Evolutionary conservation across 2,888 invertebrate genomes (phyloP).

Genomic region (Peribatodes rhomboidaria): DNA sequence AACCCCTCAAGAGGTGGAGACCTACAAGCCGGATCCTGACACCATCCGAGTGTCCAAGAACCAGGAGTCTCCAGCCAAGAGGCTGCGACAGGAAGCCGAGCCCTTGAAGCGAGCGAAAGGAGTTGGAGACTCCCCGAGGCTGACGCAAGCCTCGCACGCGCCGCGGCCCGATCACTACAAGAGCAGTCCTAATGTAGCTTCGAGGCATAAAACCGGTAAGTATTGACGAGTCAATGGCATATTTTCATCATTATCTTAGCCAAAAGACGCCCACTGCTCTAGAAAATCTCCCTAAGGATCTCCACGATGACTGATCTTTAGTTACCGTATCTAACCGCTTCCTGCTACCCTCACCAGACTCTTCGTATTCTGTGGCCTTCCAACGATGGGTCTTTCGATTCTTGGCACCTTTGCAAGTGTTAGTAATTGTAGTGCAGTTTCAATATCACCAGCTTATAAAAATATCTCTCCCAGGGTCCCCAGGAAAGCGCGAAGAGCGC

Average conservation of each 20-base stretch:
- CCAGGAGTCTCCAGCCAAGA: conserved; percentile 79
- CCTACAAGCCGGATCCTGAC: conserved; percentile 78
- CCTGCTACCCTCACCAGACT: no score
- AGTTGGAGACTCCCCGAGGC: conserved; percentile 72
- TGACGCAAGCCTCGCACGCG: conserved; percentile 71
- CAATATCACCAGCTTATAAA: no score
- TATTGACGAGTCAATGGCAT: conserved; percentile 1
- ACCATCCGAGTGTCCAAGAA: conserved; percentile 73
- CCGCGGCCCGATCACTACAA: conserved; percentile 85
- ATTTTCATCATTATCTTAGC: not conserved
- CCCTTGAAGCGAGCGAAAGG: conserved; percentile 79
- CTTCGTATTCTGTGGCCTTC: no score
- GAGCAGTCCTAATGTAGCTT: conserved; percentile 88
- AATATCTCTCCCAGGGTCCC: conserved; percentile 62
- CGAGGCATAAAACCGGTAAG: conserved; percentile 77
- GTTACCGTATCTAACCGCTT: no score
- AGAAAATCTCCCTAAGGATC: no score
- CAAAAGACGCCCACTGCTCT: no score
- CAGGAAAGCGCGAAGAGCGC: conserved; percentile 76
- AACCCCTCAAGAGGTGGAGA: conserved; percentile 56
- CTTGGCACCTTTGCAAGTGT: no score
- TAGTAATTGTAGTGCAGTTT: no score
- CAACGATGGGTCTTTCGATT: no score
- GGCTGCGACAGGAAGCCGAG: conserved; percentile 79
- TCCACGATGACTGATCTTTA: no score